A percentile compares a stretch with the other conserved stretches of the same genome.
These are phyloP conservation scores for Larimichthys polyactis DNA, from an alignment of 2,113 vertebrate species.

Conservation along the genomic window DNA sequence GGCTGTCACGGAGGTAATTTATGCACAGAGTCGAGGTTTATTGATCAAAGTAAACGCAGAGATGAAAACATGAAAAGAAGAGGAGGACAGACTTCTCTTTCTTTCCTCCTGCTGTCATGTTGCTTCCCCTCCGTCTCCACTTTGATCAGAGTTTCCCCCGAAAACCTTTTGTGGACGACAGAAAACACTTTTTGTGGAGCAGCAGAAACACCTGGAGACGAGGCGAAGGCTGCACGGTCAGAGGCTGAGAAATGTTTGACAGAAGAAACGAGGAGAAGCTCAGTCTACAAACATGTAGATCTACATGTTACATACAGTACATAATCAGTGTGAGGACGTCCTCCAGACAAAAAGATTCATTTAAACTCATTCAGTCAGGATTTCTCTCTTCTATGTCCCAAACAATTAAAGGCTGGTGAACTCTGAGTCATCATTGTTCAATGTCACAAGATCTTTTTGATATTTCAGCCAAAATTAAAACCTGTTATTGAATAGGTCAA, in stretches of 20 bases:
- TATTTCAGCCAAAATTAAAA: too few species aligned
- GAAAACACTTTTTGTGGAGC: neutral
- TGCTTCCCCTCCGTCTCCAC: neutral
- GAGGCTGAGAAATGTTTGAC: too few species aligned
- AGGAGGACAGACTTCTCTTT: neutral
- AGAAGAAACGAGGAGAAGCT: neutral
- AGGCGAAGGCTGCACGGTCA: neutral
- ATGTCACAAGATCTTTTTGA: too few species aligned
- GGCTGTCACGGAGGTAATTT: neutral
- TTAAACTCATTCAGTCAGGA: too few species aligned
- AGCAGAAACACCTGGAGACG: neutral
- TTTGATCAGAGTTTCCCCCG: conserved; percentile 1
- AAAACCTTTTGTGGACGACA: neutral
- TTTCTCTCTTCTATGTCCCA: too few species aligned
- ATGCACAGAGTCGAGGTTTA: neutral
- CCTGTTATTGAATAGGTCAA: too few species aligned
- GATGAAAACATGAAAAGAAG: neutral
- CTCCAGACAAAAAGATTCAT: too few species aligned
- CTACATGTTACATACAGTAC: too few species aligned
- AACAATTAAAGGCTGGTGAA: too few species aligned
- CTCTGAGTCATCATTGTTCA: too few species aligned
- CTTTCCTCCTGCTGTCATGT: neutral
- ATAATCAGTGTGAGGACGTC: too few species aligned
- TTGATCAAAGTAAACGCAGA: neutral
- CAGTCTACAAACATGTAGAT: neutral